These are phyloP conservation scores for Stichopus chloronotus DNA, from an alignment of 35 echinoderm and acorn worm species.

Conservation along the genomic window DNA sequence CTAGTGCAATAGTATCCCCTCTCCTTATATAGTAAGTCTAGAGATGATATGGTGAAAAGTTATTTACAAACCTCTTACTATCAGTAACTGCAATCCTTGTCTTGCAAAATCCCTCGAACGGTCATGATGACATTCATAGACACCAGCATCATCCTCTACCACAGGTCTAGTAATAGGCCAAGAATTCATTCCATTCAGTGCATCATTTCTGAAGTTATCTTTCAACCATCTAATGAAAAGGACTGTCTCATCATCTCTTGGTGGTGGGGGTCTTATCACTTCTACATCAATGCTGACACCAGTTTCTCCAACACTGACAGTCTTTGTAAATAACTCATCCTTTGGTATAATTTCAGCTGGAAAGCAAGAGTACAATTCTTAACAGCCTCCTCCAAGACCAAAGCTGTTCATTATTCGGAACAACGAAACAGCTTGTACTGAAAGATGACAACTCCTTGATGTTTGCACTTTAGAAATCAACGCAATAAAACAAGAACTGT, in stretches of 20 bases:
- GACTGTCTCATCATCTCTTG: background rate
- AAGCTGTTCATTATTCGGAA: too few relatives aligned
- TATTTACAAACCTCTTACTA: background rate
- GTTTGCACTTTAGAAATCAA: too few relatives aligned
- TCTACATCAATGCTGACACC: background rate
- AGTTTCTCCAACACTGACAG: background rate
- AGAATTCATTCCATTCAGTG: background rate
- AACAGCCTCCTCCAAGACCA: too few relatives aligned
- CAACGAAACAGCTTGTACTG: too few relatives aligned
- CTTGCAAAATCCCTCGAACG: background rate
- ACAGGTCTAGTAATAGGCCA: background rate
- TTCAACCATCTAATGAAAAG: background rate
- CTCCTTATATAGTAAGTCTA: too few relatives aligned
- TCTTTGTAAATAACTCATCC: slow-evolving; percentile 6
- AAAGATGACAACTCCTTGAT: too few relatives aligned
- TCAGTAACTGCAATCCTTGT: background rate
- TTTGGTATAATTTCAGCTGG: background rate
- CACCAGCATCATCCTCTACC: background rate
- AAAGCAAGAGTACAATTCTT: background rate
- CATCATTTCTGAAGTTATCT: background rate
- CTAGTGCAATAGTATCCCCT: too few relatives aligned
- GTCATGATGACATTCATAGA: background rate
- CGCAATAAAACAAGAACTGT: too few relatives aligned
- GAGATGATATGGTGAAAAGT: too few relatives aligned
- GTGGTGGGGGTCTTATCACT: background rate